Conservation (phyloP, 2,797 vertebrate species). For the Liparis tanakae region DNA sequence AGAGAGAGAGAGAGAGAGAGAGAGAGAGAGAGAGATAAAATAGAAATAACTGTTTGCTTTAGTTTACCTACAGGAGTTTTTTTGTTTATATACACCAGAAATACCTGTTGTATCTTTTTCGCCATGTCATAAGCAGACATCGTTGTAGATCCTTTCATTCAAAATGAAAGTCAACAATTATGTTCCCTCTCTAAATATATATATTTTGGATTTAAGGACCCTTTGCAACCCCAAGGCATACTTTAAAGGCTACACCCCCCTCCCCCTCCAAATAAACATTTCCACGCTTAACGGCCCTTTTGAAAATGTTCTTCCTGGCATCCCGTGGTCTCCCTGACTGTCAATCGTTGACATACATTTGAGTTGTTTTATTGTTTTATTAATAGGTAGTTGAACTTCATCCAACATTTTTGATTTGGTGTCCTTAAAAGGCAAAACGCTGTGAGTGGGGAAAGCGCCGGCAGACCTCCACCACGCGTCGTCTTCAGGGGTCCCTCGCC, state of each 20-base stretch:
- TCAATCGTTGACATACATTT: not conserved
- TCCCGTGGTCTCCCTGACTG: not conserved
- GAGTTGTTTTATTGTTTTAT: conserved; percentile 9
- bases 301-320: not conserved
- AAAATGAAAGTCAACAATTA: not conserved
- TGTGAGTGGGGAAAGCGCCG: too few relatives aligned
- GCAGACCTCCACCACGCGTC: too few relatives aligned
- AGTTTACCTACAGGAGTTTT: not conserved
- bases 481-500: conserved; percentile 34
- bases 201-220: too few relatives aligned
- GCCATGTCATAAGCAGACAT: not conserved
- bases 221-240: too few relatives aligned
- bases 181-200: too few relatives aligned
- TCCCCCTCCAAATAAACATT: too few relatives aligned
- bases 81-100: too few relatives aligned
- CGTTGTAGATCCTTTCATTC: not conserved
- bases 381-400: conserved; percentile 26
- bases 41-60: not conserved
- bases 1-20: too few relatives aligned
- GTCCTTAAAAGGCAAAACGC: conserved; percentile 24
- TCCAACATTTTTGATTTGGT: conserved; percentile 10
- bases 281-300: not conserved
- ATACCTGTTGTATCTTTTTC: not conserved
- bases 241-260: too few relatives aligned
- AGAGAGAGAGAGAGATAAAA: conserved; percentile 34